Base-by-base conservation (phyloP, 2,797 vertebrate species). In the Danio choprae region DNA sequence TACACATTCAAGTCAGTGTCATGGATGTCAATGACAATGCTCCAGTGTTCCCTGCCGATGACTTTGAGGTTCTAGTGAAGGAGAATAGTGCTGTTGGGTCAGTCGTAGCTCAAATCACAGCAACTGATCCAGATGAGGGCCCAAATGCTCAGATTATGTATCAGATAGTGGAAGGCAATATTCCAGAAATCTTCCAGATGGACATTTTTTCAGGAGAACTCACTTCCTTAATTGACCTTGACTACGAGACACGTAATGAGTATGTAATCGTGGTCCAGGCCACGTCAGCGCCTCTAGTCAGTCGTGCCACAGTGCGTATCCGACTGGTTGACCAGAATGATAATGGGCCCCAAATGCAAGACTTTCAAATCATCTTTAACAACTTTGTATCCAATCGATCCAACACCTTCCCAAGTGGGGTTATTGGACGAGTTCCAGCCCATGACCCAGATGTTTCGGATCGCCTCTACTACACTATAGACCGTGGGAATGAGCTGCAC, bases 361-460 rank as follows among this genome's bases (percentile, higher is more conserved):
- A 98, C 89, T 99, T 99, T 88, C 97, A 99, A 92, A 98, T 99
- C 53, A 95, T 99, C 73, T 99, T 99, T 92, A 99, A 99, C 90
- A 99, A 99, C 90, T 99, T 99, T 0, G 95, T 99, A 18, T 99
- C 98, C 44, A 99, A 98, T 86, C 97, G 93, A 11, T 99, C 98
- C 58, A 98, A 98, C 85, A 99, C 96, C 78, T 99, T 99, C 81
- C 98, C 98, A 78, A 96, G 92, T 0, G 97, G 98, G 5, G 93
- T 98, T 55, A 99, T 99, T 81, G 98, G 98, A 18, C 95, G 93
- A 84, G 94, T 99, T 11, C 98, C 98, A 1, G 98, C 97, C 29
- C 95, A 97, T 5, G 98, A 99, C 85, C 98, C 98, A 0, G 98
- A 99, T 75, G 95, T 97, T 68, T 96, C 97, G 0, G 98, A 99